Base-by-base conservation (phyloP, 92 coral and sea anemone genomes). In the Paramuricea clavata region DNA sequence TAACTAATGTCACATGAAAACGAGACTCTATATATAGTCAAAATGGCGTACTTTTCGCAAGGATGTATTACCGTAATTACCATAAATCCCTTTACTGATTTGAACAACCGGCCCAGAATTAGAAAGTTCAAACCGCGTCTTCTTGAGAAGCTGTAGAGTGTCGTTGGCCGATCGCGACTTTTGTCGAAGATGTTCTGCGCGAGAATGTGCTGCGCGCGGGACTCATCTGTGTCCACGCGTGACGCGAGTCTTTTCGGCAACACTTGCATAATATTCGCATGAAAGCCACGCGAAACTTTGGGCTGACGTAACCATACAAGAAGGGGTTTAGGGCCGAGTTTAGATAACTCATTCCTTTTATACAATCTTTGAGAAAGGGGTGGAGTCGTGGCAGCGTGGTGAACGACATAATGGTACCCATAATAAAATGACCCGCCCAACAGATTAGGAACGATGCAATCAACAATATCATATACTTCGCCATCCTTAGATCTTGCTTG, bases 401-500 rank as follows among this genome's bases (percentile, higher is more conserved):
- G 39, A 87, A 76, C 21, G 95, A 94, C 41, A 91, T 90, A 13
- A 94, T 54, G 22, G 95, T 54, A 49, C 88, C 90, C 49, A 95
- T 87, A 47, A 94, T 94, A 83, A 97, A 97, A 90, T 94, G 95
- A 0, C 98, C 95, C 31, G 90, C 88, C 99, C 99, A 97, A 74
- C 99, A 97, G 16, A 97, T 60, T 13, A 94, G 76, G 62, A 97
- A 97, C 59, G 93, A 82, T 1, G 95, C 91, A 22, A 97, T 97
- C 0, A 97, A 94, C 12, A 97, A 75, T 12, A 95, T 93, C 97
- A 97, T 97, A 87, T 97, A 98, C 74, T 94, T 95, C 1, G 99
- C 98, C 74, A 94, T 94, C 28, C 91, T 95, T 41, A 97, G 82
- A 27, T 97, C 99, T 36, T 95, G 88, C 73, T 93, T 97, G 36